Evolutionary conservation across 2,888 invertebrate species (phyloP).

Genomic region (Pterostichus madidus): DNA sequence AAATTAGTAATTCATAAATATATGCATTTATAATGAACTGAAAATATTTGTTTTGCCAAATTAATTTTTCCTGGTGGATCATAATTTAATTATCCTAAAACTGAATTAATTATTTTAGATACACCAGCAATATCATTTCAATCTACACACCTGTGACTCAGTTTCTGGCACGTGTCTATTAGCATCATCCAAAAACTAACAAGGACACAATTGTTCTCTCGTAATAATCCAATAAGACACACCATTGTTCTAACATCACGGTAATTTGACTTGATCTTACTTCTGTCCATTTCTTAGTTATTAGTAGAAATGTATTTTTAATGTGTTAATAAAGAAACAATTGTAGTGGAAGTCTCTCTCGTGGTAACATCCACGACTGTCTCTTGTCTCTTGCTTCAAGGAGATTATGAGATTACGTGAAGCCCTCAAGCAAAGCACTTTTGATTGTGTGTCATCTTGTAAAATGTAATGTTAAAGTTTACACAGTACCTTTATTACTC

Average conservation of each 20-base stretch:
- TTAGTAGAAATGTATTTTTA: conserved; percentile 11
- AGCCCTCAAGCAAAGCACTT: conserved; percentile 40
- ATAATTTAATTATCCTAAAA: conserved; percentile 8
- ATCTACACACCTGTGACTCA: conserved; percentile 16
- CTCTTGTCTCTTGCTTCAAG: conserved; percentile 25
- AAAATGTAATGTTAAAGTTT: conserved; percentile 33
- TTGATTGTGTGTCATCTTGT: conserved; percentile 43
- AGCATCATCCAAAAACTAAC: not conserved
- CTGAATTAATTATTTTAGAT: conserved; percentile 23
- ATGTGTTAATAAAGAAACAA: conserved; percentile 30
- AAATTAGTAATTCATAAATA: too few species aligned
- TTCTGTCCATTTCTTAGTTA: too few species aligned
- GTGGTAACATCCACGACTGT: not conserved
- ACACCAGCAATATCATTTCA: conserved; percentile 21
- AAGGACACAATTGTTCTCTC: too few species aligned
- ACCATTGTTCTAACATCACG: conserved; percentile 8
- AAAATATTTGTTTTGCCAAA: too few species aligned
- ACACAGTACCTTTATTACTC: conserved; percentile 30
- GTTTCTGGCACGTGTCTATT: conserved; percentile 2
- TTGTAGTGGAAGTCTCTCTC: not conserved
- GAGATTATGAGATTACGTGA: not conserved
- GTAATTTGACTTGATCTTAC: too few species aligned
- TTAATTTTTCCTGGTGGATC: conserved; percentile 4
- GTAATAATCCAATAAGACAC: not conserved
- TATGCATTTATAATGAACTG: too few species aligned